Conservation (phyloP, 2,797 vertebrate species). For the Pangasius krempfi region DNA sequence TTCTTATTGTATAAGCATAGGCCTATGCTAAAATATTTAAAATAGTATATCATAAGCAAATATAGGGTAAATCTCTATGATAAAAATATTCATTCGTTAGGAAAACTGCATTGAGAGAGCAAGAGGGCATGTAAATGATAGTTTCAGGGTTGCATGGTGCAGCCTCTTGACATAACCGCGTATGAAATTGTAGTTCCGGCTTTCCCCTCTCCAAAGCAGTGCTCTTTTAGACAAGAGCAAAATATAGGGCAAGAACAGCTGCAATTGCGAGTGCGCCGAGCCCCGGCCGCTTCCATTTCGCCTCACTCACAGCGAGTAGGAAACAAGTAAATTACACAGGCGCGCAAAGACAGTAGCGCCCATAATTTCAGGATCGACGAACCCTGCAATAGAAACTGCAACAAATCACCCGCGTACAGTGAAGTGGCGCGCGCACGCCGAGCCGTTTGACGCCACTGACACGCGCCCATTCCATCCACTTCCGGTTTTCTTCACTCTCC, state of each 20-base stretch:
- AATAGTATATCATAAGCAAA: slow-evolving; percentile 8
- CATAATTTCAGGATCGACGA: slow-evolving; percentile 76
- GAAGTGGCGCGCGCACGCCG: slow-evolving; percentile 68
- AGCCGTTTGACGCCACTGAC: slow-evolving; percentile 60
- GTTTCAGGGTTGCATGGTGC: slow-evolving; percentile 43
- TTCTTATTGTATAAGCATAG: neutral
- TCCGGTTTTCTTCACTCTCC: neutral
- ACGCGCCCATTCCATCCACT: slow-evolving; percentile 22
- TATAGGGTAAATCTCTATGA: neutral
- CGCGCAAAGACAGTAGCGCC: slow-evolving; percentile 76
- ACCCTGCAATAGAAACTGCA: slow-evolving; percentile 77
- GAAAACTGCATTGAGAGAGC: slow-evolving; percentile 31
- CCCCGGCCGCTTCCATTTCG: slow-evolving; percentile 71
- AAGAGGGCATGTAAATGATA: slow-evolving; percentile 45
- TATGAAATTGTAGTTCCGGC: slow-evolving; percentile 55
- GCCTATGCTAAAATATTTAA: neutral
- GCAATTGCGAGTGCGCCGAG: slow-evolving; percentile 63
- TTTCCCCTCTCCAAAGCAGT: slow-evolving; percentile 51
- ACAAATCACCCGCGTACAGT: slow-evolving; percentile 75
- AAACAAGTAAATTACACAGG: slow-evolving; percentile 82
- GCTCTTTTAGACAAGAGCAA: slow-evolving; percentile 67
- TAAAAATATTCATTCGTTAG: slow-evolving; percentile 20
- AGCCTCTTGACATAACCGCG: slow-evolving; percentile 49
- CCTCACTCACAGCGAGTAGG: slow-evolving; percentile 73
- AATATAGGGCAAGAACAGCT: slow-evolving; percentile 62